phyloP scores from a whole-genome alignment of 53 echinoderm and acorn worm genomes.

The Hippasteria phrygiana region DNA sequence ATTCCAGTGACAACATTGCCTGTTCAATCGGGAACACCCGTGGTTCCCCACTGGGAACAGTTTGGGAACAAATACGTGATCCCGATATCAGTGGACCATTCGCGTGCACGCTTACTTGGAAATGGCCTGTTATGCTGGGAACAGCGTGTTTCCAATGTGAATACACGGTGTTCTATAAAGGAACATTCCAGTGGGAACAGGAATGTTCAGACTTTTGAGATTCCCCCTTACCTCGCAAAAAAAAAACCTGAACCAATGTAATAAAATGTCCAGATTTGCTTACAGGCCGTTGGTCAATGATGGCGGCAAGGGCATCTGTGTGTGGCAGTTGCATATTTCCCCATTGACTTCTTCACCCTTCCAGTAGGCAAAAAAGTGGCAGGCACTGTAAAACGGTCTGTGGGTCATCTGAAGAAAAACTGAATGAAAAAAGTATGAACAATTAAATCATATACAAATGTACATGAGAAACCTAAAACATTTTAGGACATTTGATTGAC shows the following conservation, averaged over 20 bases:
- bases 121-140: not conserved
- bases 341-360: conserved; percentile 45
- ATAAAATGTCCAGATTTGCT: conserved; percentile 32
- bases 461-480: no score
- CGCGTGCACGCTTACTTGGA: not conserved
- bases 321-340: conserved; percentile 65
- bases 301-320: conserved; percentile 61
- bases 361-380: conserved; percentile 67
- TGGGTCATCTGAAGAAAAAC: conserved; percentile 42
- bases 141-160: no score
- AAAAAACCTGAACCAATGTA: not conserved
- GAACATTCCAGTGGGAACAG: not conserved
- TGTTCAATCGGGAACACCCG: no score
- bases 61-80: no score
- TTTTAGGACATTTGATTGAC: no score
- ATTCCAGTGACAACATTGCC: no score
- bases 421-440: not conserved
- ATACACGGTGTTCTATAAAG: not conserved
- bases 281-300: conserved; percentile 71
- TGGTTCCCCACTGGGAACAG: no score
- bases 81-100: not conserved
- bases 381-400: conserved; percentile 55
- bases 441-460: not conserved
- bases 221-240: not conserved
- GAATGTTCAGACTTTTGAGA: conserved; percentile 1